phyloP scores from a whole-genome alignment of 2,888 invertebrate species.

The Sussaba pulchella region DNA sequence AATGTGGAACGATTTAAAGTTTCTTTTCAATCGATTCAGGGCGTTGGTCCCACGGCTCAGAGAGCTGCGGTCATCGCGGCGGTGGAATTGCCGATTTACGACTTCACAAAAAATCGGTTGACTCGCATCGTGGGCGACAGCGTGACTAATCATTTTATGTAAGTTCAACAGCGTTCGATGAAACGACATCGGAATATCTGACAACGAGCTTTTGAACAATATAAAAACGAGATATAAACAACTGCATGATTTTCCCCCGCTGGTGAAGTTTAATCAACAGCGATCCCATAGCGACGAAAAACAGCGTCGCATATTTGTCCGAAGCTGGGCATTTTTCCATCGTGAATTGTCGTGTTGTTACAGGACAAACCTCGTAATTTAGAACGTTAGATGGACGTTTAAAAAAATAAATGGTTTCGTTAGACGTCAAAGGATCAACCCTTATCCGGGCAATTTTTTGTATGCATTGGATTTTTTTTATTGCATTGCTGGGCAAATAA shows the following conservation, averaged over 20 bases:
- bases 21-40: constrained; percentile 85
- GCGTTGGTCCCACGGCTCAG: constrained; percentile 96
- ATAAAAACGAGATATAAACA: constrained; percentile 3
- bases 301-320: not conserved
- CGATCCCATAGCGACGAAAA: not conserved
- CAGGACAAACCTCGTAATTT: constrained; percentile 45
- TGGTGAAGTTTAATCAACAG: constrained; percentile 3
- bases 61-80: constrained; percentile 97
- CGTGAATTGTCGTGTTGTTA: constrained; percentile 44
- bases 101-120: constrained; percentile 93
- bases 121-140: constrained; percentile 90
- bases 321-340: constrained; percentile 20
- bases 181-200: constrained; percentile 26
- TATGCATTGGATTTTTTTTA: constrained; percentile 23
- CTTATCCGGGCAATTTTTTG: constrained; percentile 73
- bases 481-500: constrained; percentile 54
- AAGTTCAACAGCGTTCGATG: constrained; percentile 81
- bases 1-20: constrained; percentile 20
- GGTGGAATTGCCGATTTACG: constrained; percentile 97
- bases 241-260: constrained; percentile 18
- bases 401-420: constrained; percentile 25
- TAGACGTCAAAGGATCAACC: constrained; percentile 68
- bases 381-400: constrained; percentile 22
- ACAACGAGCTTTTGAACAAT: constrained; percentile 10
- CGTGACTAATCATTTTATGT: constrained; percentile 94